phyloP scores from a whole-genome alignment of 2,888 invertebrate genomes.

The Tenthredo amoena region DNA sequence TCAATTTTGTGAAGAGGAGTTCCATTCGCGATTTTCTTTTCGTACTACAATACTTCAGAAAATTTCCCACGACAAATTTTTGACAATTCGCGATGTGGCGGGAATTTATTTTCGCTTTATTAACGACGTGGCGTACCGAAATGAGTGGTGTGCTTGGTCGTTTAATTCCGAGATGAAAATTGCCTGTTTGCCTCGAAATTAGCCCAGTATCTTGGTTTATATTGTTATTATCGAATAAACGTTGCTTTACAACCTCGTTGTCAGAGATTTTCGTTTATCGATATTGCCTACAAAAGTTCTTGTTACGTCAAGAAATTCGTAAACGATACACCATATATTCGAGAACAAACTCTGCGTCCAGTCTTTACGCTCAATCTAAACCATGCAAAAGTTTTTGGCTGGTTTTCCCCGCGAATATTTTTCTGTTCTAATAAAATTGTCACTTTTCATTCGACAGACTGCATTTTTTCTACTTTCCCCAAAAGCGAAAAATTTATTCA shows the following conservation, averaged over 20 bases:
- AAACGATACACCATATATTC: neutral
- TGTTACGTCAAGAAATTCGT: neutral
- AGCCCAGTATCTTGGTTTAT: neutral
- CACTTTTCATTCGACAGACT: neutral
- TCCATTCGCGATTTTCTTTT: neutral
- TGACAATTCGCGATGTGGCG: neutral
- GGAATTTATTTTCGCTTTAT: neutral
- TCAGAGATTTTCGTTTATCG: slow-evolving; percentile 35
- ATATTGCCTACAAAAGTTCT: slow-evolving; percentile 15
- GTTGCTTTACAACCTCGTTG: neutral
- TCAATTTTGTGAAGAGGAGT: neutral
- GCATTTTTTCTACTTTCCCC: neutral
- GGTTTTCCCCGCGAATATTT: neutral
- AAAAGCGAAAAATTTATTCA: neutral
- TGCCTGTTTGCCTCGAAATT: neutral
- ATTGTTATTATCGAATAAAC: slow-evolving; percentile 5
- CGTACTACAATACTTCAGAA: neutral
- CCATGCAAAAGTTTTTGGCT: neutral
- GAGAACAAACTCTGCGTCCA: neutral
- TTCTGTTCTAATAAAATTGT: neutral
- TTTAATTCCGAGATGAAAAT: neutral
- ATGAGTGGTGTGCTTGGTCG: neutral
- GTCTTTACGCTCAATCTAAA: neutral
- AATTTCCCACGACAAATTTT: neutral
- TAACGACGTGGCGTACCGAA: neutral